phyloP scores from a whole-genome alignment of 2,888 invertebrate genomes.

The Epinotia demarniana region DNA sequence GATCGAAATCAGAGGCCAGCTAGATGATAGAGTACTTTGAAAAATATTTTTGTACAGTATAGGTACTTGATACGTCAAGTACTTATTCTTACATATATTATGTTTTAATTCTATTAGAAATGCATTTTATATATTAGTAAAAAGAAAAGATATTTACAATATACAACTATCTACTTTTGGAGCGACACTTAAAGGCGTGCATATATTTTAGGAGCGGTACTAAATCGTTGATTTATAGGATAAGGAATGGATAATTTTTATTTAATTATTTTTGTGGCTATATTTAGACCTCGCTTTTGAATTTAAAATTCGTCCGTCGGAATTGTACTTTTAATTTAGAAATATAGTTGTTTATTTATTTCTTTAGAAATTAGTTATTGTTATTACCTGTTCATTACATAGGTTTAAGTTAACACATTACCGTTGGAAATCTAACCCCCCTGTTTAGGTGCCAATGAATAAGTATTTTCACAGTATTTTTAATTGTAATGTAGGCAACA shows the following conservation, averaged over 20 bases:
- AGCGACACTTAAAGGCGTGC: not conserved
- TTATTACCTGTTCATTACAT: slow-evolving; percentile 11
- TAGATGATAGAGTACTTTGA: not conserved
- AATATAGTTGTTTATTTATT: slow-evolving; percentile 31
- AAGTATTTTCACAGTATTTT: slow-evolving; percentile 43
- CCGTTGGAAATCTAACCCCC: slow-evolving; percentile 20
- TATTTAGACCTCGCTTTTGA: slow-evolving; percentile 37
- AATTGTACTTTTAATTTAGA: not conserved
- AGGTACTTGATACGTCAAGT: not conserved
- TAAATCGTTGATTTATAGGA: not conserved
- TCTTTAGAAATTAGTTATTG: slow-evolving; percentile 16
- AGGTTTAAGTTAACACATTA: slow-evolving; percentile 18
- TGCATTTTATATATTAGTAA: slow-evolving; percentile 2
- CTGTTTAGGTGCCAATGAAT: slow-evolving; percentile 29
- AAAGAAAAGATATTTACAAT: slow-evolving; percentile 6
- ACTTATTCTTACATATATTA: not conserved
- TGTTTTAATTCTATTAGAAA: slow-evolving; percentile 1
- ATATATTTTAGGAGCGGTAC: not conserved
- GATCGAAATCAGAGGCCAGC: not conserved
- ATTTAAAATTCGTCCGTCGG: slow-evolving; percentile 4
- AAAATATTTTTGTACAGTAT: slow-evolving; percentile 5
- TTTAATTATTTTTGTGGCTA: not conserved
- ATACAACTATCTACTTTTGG: not conserved
- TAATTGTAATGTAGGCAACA: slow-evolving; percentile 32
- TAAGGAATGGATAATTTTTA: slow-evolving; percentile 12